Evolutionary conservation across 2,797 vertebrate species (phyloP).

Genomic region (Microtus agrestis): DNA sequence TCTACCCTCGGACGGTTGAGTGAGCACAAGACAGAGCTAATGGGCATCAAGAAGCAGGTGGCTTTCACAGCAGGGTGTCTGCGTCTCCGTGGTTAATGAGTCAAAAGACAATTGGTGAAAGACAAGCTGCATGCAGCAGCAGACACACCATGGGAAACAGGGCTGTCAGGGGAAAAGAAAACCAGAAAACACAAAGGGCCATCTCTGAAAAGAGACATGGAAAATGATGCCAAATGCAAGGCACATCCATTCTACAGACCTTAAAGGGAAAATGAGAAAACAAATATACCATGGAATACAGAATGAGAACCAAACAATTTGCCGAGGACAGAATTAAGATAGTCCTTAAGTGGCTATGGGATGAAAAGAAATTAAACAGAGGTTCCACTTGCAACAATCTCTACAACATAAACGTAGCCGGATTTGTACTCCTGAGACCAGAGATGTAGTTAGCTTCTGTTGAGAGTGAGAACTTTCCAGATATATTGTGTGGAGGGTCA

Average conservation of each 20-base stretch:
- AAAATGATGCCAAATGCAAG: neutral
- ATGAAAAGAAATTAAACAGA: neutral
- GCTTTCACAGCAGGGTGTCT: neutral
- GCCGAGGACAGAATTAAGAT: neutral
- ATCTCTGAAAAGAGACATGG: neutral
- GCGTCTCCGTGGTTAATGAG: neutral
- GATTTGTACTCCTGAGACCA: neutral
- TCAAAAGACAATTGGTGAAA: neutral
- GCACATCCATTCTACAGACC: neutral
- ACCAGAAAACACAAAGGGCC: neutral
- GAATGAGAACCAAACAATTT: neutral
- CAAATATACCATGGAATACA: neutral
- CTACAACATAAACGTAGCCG: neutral
- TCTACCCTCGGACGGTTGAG: neutral
- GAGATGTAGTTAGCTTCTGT: neutral
- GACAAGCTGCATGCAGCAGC: neutral
- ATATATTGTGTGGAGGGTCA: neutral
- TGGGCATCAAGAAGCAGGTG: neutral
- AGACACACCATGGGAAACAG: neutral
- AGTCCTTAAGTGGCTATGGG: neutral
- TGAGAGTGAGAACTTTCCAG: neutral
- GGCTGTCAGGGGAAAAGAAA: neutral
- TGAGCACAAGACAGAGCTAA: neutral
- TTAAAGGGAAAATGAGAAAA: neutral
- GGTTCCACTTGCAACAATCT: neutral